Conservation (phyloP, 2,888 invertebrate species). For the Hoplodrina blanda region DNA sequence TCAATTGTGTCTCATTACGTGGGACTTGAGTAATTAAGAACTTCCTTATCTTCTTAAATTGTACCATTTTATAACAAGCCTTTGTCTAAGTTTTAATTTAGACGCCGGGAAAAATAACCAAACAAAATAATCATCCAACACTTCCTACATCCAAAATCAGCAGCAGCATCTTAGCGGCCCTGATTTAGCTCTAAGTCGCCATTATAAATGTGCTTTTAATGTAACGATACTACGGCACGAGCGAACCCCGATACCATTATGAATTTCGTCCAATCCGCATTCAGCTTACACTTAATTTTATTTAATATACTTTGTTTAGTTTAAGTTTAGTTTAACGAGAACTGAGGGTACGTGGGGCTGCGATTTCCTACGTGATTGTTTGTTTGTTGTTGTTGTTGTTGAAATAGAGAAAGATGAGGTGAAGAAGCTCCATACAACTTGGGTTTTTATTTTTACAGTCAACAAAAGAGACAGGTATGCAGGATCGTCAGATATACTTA, state of each 20-base stretch:
- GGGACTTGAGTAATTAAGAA: no score
- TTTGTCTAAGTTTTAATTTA: no score
- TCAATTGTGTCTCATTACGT: no score
- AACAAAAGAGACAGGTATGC: no score
- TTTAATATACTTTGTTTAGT: constrained; percentile 53
- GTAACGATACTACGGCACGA: constrained; percentile 85
- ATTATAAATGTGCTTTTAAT: constrained; percentile 90
- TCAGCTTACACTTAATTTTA: constrained; percentile 68
- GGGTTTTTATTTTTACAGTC: no score
- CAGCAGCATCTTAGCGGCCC: constrained; percentile 79
- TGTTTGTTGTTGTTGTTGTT: neutral
- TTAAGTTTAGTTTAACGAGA: constrained; percentile 33
- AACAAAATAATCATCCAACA: constrained; percentile 14
- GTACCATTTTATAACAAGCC: no score
- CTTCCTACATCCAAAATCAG: constrained; percentile 23
- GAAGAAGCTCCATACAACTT: neutral
- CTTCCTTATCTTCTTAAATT: no score
- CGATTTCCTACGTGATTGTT: constrained; percentile 3
- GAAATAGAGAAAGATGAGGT: neutral
- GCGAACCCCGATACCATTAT: constrained; percentile 79
- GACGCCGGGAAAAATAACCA: no score
- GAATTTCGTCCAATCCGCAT: constrained; percentile 77
- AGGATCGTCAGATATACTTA: no score
- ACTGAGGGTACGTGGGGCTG: neutral
- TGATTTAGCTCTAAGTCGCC: constrained; percentile 82